Percentiles rank a stretch among this genome's conserved stretches.
Evolutionary conservation across 2,113 vertebrate species (phyloP).

Genomic region (Anguilla rostrata): DNA sequence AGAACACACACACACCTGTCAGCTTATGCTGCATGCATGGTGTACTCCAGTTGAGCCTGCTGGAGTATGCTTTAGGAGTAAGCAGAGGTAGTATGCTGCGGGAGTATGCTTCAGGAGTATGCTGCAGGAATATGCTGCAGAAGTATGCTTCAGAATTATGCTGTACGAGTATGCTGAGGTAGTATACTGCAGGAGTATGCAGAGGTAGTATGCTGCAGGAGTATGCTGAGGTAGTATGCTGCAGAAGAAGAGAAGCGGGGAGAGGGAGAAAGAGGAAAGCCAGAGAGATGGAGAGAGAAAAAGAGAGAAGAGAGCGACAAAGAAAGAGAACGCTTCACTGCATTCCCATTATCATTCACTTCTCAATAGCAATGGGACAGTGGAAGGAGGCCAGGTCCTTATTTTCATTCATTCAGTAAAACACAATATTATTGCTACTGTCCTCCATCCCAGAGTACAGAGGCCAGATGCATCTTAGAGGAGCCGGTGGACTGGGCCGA

Average conservation of each 20-base stretch:
- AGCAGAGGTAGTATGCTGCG: too few species aligned
- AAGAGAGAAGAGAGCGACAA: too few species aligned
- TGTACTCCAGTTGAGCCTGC: background rate
- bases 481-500: slow-evolving; percentile 74
- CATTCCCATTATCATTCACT: too few species aligned
- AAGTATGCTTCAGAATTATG: too few species aligned
- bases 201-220: slow-evolving; percentile 8
- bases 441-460: slow-evolving; percentile 48
- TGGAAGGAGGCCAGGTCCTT: background rate
- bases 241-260: background rate
- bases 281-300: too few species aligned
- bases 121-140: too few species aligned
- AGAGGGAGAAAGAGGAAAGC: too few species aligned
- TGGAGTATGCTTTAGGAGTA: background rate
- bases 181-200: slow-evolving; percentile 27
- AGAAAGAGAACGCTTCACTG: too few species aligned
- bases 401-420: background rate
- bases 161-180: too few species aligned
- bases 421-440: background rate
- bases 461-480: slow-evolving; percentile 63
- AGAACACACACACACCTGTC: too few species aligned
- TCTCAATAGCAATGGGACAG: background rate
- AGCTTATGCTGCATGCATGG: too few species aligned
- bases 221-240: background rate
- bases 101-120: too few species aligned